Base-by-base conservation (phyloP, 2,888 invertebrate species). In the Dolichomitus sp. region DNA sequence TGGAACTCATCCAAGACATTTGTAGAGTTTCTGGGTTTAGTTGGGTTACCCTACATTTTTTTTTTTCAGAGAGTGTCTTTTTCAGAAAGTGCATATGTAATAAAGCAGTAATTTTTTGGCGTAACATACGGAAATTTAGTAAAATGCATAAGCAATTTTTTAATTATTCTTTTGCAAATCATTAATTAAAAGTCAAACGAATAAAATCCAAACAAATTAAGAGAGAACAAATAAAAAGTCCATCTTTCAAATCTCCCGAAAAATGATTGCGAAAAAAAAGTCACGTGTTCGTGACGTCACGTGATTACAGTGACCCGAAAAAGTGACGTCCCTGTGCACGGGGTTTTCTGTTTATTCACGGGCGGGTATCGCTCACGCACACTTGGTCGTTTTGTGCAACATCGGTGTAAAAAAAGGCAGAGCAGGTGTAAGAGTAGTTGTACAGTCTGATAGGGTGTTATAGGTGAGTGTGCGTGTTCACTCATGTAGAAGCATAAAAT, bases 1-100 rank as follows among this genome's bases (percentile, higher is more conserved):
- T 78, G 78, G 77, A 77, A 30, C 42, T 30, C 30, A 30, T 77
- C 77, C 77, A 77, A 77, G 54, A 77, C 23, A 6, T 54, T 77
- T 42, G 45, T 69, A 57, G 54, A 59, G 9, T 65, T 72, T 70
- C 59, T 42, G 45, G 14, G 12, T 17, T 48, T 30, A 45, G 42
- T 45, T n/a, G n/a, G 9, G 6, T 4, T 23, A 42, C 63, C 14
- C 40, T 17, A 59, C 19, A 61, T 61, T 61, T 9, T 37, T 61
- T 9, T 37, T 63, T 63, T 63, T 42, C 17, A 19, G n/a, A 12
- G 42, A 42, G n/a, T 12, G 42, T 37, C 37, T 14, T 59, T 59
- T 5, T n/a, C 33, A 59, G n/a, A 4, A 4, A 14, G 11, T n/a
- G 4, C 33, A 42, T 42, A 42, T 2, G 12, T 17, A 48, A 17